Base-by-base conservation (phyloP, 2,888 invertebrate genomes). In the Mythimna lalbum region DNA sequence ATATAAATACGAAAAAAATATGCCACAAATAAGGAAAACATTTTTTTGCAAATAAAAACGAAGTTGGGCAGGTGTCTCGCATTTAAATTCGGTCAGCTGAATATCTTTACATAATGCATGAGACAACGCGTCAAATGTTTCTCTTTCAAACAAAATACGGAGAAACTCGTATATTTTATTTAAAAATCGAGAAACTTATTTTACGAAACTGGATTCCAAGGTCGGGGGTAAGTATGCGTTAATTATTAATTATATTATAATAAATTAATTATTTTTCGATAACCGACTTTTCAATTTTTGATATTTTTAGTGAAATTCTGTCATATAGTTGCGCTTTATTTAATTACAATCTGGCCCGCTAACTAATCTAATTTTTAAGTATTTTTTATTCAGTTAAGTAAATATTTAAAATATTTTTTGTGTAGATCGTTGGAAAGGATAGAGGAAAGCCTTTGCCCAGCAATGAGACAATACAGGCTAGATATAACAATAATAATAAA, bases 61-160 rank as follows among this genome's bases (percentile, higher is more conserved):
- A 68, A 67, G 19, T 70, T 50, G 23, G 57, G 43, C 77, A 77
- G 64, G 71, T 78, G 77, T 76, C 63, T 27, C 59, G 36, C 19
- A 81, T 78, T 78, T 80, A 80, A 76, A 78, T 78, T 81, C 77
- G 64, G 76, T 63, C 77, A 70, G 36, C 47, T 27, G 70, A 77
- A 78, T 77, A 60, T 81, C 50, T 77, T 76, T 81, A 77, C 77
- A 78, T 78, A 77, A 78, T 65, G 50, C 70, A 69, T 55, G 62
- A 80, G 70, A 62, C 47, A 43, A 50, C 57, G 36, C 77, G 69
- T 62, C 69, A 80, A 78, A 76, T 69, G 36, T 64, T 69, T 62
- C 36, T 65, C 36, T 69, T 76, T 23, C 43, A 67, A 63, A 61
- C 47, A 5, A 12, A 0, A 50, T 43, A 49, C 23, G 17, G 53